phyloP scores from a whole-genome alignment of 2,797 vertebrate genomes.

The Coendou prehensilis region DNA sequence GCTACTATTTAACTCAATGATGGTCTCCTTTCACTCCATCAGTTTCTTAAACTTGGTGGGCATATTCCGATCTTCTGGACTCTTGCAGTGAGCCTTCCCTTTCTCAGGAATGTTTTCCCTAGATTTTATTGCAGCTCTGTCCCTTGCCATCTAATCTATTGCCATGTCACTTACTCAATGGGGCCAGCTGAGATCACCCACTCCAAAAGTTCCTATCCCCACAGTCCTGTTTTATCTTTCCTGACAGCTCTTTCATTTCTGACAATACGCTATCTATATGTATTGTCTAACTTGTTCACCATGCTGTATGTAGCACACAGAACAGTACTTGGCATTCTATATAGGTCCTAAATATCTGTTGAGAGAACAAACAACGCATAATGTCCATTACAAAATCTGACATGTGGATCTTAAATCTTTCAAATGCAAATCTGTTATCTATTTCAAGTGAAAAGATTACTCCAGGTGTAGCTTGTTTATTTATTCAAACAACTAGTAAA shows the following conservation, averaged over 20 bases:
- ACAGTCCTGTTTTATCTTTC: neutral
- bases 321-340: neutral
- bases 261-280: neutral
- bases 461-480: neutral
- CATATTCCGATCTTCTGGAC: neutral
- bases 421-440: neutral
- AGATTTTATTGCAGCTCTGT: neutral
- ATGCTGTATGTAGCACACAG: neutral
- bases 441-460: slow-evolving; percentile 24
- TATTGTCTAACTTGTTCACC: neutral
- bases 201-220: neutral
- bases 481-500: neutral
- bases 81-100: neutral
- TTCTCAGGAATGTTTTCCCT: neutral
- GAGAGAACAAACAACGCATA: neutral
- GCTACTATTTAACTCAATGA: neutral
- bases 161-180: neutral
- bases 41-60: neutral
- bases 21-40: neutral
- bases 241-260: neutral
- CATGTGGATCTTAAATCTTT: neutral
- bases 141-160: neutral
- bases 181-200: neutral
- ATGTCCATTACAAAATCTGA: neutral
- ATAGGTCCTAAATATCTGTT: neutral